These are phyloP conservation scores for Onychostoma macrolepis DNA, from an alignment of 2,113 vertebrate genomes.

Conservation along the genomic window DNA sequence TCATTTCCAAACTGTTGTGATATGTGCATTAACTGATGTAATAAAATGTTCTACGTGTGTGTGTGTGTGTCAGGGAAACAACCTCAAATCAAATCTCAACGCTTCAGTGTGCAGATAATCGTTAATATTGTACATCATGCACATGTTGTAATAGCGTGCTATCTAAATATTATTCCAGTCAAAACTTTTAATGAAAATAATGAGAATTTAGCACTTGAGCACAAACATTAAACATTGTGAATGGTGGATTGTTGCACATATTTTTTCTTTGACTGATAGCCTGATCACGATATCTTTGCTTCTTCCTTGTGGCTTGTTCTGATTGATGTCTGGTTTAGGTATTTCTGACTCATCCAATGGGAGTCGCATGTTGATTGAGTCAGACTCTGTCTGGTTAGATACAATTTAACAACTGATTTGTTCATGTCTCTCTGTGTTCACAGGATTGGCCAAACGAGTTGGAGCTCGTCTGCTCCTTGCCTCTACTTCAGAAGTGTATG, in stretches of 20 bases:
- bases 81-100: neutral
- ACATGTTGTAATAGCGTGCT: neutral
- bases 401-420: neutral
- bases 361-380: neutral
- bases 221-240: neutral
- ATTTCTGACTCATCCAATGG: neutral
- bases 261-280: neutral
- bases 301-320: neutral
- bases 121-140: neutral
- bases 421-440: conserved; percentile 40
- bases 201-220: neutral
- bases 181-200: neutral
- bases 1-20: neutral
- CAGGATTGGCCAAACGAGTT: conserved; percentile 95
- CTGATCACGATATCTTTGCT: neutral
- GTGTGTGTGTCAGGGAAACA: neutral
- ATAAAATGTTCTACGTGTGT: neutral
- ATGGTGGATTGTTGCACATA: neutral
- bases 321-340: neutral
- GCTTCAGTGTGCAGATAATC: neutral
- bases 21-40: neutral
- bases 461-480: conserved; percentile 94
- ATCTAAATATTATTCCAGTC: neutral
- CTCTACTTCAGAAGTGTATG: conserved; percentile 97
- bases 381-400: neutral